Conservation (phyloP, 2,113 vertebrate genomes). For the Epinephelus moara region DNA sequence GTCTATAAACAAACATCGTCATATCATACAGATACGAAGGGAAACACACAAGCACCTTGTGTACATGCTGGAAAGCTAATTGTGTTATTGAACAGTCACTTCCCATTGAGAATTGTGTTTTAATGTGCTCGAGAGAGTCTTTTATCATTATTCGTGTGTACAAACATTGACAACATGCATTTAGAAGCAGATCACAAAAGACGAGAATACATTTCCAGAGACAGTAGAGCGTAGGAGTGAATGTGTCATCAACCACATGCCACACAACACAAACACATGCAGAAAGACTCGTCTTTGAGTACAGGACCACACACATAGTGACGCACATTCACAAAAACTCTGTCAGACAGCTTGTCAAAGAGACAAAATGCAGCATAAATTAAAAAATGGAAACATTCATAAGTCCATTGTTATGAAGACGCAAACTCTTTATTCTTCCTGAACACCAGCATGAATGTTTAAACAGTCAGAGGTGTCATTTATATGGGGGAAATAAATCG, state of each 20-base stretch:
- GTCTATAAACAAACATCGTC: slow-evolving; percentile 48
- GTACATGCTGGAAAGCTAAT: slow-evolving; percentile 61
- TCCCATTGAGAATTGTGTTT: slow-evolving; percentile 33
- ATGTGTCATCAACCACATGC: slow-evolving; percentile 60
- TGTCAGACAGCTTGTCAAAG: slow-evolving; percentile 14
- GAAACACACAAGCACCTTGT: slow-evolving; percentile 61
- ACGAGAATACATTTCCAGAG: slow-evolving; percentile 37
- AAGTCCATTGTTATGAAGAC: background rate
- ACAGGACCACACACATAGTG: slow-evolving; percentile 38
- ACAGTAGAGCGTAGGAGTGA: slow-evolving; percentile 29
- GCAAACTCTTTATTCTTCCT: background rate
- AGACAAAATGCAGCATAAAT: slow-evolving; percentile 31
- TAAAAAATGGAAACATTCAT: slow-evolving; percentile 47
- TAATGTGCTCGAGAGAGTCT: slow-evolving; percentile 4
- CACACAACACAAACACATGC: slow-evolving; percentile 69
- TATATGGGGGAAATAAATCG: slow-evolving; percentile 34
- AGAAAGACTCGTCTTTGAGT: slow-evolving; percentile 25
- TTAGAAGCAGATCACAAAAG: slow-evolving; percentile 33
- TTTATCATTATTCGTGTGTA: slow-evolving; percentile 19
- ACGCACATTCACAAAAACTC: slow-evolving; percentile 49
- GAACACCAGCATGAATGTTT: slow-evolving; percentile 21
- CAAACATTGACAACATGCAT: slow-evolving; percentile 63
- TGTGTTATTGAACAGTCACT: slow-evolving; percentile 25
- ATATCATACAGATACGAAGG: slow-evolving; percentile 36
- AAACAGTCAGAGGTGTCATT: slow-evolving; percentile 26